Evolutionary conservation across 2,113 vertebrate species (phyloP).

Genomic region (Strigops habroptila): DNA sequence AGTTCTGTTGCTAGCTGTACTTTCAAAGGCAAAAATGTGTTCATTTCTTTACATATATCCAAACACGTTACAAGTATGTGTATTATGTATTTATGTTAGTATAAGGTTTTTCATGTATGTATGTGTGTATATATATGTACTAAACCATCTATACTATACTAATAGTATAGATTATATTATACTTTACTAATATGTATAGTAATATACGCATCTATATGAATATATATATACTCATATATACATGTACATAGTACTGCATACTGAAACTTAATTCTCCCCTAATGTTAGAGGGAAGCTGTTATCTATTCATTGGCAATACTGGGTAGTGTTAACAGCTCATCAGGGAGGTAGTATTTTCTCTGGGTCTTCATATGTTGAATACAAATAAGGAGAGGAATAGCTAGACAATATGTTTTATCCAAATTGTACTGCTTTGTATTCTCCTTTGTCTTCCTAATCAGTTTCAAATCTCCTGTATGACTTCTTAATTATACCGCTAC

Average conservation of each 20-base stretch:
- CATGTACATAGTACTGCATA: rapidly evolving
- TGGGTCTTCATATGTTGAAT: not conserved
- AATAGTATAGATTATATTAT: not conserved
- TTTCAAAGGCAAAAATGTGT: not conserved
- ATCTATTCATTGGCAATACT: not conserved
- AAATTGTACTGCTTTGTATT: not conserved
- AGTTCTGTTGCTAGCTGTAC: not conserved
- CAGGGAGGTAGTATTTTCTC: not conserved
- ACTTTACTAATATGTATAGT: not conserved
- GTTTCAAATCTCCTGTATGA: not conserved
- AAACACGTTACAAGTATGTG: not conserved
- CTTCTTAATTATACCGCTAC: constrained; percentile 4
- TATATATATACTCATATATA: not conserved
- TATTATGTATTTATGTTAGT: not conserved
- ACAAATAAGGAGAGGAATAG: not conserved
- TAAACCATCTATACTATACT: not conserved
- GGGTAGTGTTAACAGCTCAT: constrained; percentile 3
- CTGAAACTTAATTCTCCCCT: not conserved
- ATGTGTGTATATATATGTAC: not conserved
- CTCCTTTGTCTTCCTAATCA: not conserved
- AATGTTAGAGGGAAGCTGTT: not conserved
- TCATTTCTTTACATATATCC: not conserved
- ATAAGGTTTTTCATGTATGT: not conserved
- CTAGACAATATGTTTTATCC: not conserved
- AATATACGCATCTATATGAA: not conserved